A percentile compares a stretch with the other conserved stretches of the same genome.
Conservation (phyloP, 2,113 vertebrate species). For the Tychaedon coryphoeus region DNA sequence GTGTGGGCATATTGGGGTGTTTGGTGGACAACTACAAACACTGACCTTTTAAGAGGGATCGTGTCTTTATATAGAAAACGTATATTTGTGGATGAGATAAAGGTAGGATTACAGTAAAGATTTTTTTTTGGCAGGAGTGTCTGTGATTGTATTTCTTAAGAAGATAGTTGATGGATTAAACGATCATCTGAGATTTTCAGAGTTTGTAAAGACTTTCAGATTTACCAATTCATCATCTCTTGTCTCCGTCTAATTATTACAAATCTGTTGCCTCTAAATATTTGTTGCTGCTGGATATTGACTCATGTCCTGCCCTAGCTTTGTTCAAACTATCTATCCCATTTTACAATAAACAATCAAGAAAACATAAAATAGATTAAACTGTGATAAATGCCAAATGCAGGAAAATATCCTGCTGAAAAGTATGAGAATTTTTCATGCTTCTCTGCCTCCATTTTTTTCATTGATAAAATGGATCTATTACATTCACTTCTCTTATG, state of each 20-base stretch:
- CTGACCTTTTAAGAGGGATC: conserved; percentile 52
- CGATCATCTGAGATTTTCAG: conserved; percentile 66
- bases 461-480: not conserved
- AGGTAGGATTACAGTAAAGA: conserved; percentile 56
- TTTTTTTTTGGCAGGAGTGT: conserved; percentile 52
- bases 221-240: conserved; percentile 62
- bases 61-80: conserved; percentile 56
- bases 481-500: not conserved
- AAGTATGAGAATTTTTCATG: not conserved
- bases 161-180: conserved; percentile 66
- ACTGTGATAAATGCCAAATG: conserved; percentile 29
- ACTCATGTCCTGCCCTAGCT: conserved; percentile 16
- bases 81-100: conserved; percentile 55
- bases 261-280: conserved; percentile 60
- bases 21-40: not conserved
- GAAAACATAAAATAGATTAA: conserved; percentile 38
- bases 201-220: conserved; percentile 62
- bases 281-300: conserved; percentile 39
- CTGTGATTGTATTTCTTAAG: conserved; percentile 62
- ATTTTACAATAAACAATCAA: conserved; percentile 19
- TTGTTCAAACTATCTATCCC: not conserved
- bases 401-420: not conserved
- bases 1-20: not conserved
- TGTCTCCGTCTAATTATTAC: conserved; percentile 60
- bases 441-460: not conserved